Evolutionary conservation across 2,113 vertebrate genomes (phyloP).

Genomic region (Clupea harengus): DNA sequence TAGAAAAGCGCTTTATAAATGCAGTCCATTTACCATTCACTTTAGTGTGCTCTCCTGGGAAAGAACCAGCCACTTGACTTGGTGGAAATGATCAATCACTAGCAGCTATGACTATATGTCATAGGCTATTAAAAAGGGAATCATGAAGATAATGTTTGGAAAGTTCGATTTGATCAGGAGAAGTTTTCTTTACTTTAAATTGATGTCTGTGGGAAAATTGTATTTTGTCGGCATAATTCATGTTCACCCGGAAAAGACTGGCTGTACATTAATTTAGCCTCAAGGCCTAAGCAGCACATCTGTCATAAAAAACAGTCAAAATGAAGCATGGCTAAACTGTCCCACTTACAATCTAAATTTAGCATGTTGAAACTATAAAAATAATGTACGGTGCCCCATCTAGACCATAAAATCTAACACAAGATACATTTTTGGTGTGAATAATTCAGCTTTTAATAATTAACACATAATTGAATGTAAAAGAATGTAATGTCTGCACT

Average conservation of each 20-base stretch:
- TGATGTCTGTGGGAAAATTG: not conserved
- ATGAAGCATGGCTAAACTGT: not conserved
- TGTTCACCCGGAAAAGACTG: not conserved
- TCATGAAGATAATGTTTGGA: not conserved
- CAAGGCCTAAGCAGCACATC: not conserved
- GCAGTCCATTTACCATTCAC: too few relatives aligned
- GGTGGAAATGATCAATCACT: not conserved
- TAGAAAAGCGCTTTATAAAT: too few relatives aligned
- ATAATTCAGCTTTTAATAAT: not conserved
- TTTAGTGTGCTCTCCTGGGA: too few relatives aligned
- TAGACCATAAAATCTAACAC: not conserved
- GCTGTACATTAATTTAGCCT: too few relatives aligned
- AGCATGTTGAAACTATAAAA: conserved; percentile 7
- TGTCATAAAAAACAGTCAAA: not conserved
- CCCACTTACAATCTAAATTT: conserved; percentile 1
- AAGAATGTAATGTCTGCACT: not conserved
- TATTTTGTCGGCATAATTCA: not conserved
- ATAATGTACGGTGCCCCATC: not conserved
- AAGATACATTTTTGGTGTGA: not conserved
- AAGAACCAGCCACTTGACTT: too few relatives aligned
- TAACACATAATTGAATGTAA: not conserved
- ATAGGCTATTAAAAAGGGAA: not conserved
- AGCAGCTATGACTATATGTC: not conserved
- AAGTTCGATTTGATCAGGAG: not conserved
- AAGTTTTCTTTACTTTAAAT: not conserved